phyloP scores from a whole-genome alignment of 1,140 invertebrate genomes.

The Choristoneura fumiferana region DNA sequence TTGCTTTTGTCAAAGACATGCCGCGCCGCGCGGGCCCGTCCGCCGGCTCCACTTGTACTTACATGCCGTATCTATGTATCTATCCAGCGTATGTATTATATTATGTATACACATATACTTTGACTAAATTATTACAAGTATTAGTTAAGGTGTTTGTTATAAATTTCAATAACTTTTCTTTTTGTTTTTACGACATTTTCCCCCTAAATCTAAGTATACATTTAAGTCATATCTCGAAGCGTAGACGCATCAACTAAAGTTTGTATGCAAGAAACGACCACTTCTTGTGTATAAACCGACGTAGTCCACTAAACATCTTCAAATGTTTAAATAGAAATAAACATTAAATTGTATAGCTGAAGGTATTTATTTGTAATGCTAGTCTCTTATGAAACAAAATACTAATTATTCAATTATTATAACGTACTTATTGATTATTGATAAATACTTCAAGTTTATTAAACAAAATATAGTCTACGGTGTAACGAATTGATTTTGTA shows the following conservation, averaged over 20 bases:
- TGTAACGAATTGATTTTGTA: conserved; percentile 76
- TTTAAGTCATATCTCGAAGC: conserved; percentile 76
- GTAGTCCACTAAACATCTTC: conserved; percentile 75
- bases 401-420: conserved; percentile 79
- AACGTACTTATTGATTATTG: conserved; percentile 78
- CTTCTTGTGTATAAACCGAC: conserved; percentile 60
- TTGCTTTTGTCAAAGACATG: conserved; percentile 71
- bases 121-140: conserved; percentile 73
- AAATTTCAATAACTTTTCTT: conserved; percentile 75
- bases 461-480: conserved; percentile 74
- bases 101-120: conserved; percentile 37
- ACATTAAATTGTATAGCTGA: conserved; percentile 77
- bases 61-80: background rate
- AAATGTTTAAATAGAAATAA: conserved; percentile 76
- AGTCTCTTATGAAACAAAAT: conserved; percentile 78
- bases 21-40: conserved; percentile 30
- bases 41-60: background rate
- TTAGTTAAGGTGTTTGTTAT: conserved; percentile 78
- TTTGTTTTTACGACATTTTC: conserved; percentile 76
- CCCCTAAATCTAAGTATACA: conserved; percentile 75
- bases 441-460: conserved; percentile 78
- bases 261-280: conserved; percentile 56
- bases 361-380: conserved; percentile 78
- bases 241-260: conserved; percentile 66
- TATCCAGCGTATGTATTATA: conserved; percentile 11